phyloP scores from a whole-genome alignment of 2,888 invertebrate species.

The Dasypogon diadema region DNA sequence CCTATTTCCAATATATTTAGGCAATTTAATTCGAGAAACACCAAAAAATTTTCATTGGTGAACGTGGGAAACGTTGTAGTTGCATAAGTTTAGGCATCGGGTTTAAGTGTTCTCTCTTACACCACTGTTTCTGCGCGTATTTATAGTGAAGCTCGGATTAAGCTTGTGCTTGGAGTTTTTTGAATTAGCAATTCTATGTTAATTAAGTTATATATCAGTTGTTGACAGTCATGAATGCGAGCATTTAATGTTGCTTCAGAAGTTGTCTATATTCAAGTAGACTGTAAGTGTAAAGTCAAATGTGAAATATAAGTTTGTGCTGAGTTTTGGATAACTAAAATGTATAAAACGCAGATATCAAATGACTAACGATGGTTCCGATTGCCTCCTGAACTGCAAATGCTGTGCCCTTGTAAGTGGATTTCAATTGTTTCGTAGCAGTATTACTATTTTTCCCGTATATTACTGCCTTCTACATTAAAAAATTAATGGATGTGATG shows the following conservation, averaged over 20 bases:
- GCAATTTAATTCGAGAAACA: neutral
- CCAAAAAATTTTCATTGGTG: too few relatives aligned
- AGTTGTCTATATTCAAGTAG: too few relatives aligned
- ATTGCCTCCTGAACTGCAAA: constrained; percentile 55
- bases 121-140: too few relatives aligned
- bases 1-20: neutral
- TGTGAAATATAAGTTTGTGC: too few relatives aligned
- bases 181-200: neutral
- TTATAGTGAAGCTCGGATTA: neutral
- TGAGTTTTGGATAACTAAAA: too few relatives aligned
- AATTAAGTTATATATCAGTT: neutral
- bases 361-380: constrained; percentile 53
- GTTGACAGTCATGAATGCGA: neutral
- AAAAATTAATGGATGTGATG: too few relatives aligned
- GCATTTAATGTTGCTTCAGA: too few relatives aligned
- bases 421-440: constrained; percentile 20
- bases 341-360: constrained; percentile 24
- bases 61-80: neutral
- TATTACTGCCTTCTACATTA: too few relatives aligned
- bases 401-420: constrained; percentile 57
- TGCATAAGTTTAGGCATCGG: constrained; percentile 14
- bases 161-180: neutral
- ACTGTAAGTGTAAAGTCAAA: too few relatives aligned
- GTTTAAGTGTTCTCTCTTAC: neutral
- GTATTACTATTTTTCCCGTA: too few relatives aligned